phyloP scores from a whole-genome alignment of 2,113 vertebrate species.

The Odontophorus gujanensis region DNA sequence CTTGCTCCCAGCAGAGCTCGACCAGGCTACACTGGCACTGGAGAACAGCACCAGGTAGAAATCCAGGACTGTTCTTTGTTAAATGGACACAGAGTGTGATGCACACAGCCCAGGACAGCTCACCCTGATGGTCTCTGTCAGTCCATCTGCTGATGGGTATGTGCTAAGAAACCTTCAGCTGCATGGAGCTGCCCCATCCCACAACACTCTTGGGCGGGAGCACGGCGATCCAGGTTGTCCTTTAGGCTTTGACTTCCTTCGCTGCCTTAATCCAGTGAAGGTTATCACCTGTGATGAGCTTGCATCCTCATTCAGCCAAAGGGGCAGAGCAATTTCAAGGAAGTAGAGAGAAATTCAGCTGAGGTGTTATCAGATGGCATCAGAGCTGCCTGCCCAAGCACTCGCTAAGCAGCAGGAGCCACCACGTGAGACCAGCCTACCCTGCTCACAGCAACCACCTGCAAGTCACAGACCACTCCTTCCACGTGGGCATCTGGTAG shows the following conservation, averaged over 20 bases:
- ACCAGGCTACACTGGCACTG: not conserved
- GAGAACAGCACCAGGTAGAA: not conserved
- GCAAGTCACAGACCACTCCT: not conserved
- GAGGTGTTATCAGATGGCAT: not conserved
- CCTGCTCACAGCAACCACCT: not conserved
- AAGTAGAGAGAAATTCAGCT: not conserved
- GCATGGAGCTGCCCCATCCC: fast-evolving
- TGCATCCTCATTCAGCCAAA: not conserved
- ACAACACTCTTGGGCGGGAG: fast-evolving
- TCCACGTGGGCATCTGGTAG: not conserved
- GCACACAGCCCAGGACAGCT: no score
- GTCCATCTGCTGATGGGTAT: not conserved
- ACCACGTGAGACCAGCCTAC: fast-evolving
- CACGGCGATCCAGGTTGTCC: fast-evolving
- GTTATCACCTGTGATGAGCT: not conserved
- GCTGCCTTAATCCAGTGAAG: not conserved
- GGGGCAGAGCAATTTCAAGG: not conserved
- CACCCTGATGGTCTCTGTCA: not conserved
- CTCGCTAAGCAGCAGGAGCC: not conserved
- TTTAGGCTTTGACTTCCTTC: fast-evolving
- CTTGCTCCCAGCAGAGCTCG: not conserved
- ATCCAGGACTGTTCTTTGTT: not conserved
- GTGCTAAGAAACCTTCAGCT: not conserved
- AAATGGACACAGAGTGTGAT: not conserved
- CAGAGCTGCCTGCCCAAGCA: not conserved